These are phyloP conservation scores for Pocillopora meandrina DNA, from an alignment of 92 coral and sea anemone species.

Conservation along the genomic window DNA sequence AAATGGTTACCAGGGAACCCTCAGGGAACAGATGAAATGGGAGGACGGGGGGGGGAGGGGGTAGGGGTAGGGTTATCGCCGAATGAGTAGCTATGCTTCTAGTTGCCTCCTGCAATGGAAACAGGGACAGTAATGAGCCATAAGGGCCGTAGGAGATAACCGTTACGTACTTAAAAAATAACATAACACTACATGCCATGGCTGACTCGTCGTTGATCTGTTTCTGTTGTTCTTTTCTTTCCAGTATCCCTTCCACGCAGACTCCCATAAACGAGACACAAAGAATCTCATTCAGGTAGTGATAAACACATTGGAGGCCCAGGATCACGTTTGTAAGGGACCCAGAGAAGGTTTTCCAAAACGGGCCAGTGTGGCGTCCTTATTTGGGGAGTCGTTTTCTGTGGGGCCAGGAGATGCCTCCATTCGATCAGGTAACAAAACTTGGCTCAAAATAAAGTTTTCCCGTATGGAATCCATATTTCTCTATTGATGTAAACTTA, in stretches of 20 bases:
- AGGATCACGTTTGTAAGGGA: conserved; percentile 93
- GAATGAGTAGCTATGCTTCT: too few species aligned
- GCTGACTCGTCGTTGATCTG: too few species aligned
- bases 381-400: conserved; percentile 47
- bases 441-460: not conserved
- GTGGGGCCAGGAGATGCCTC: conserved; percentile 24
- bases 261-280: conserved; percentile 87
- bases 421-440: conserved; percentile 50
- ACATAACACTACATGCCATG: not conserved
- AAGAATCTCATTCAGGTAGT: conserved; percentile 92
- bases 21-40: too few species aligned
- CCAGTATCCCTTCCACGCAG: conserved; percentile 89
- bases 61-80: too few species aligned
- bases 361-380: conserved; percentile 70
- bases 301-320: conserved; percentile 92
- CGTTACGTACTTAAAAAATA: too few species aligned
- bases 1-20: too few species aligned
- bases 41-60: too few species aligned
- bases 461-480: too few species aligned
- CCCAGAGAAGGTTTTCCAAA: conserved; percentile 71
- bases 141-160: too few species aligned
- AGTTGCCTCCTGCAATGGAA: too few species aligned
- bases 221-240: not conserved
- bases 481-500: not conserved
- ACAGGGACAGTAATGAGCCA: too few species aligned